A percentile compares a stretch with the other conserved stretches of the same genome.
These are phyloP conservation scores for Eilema caniola DNA, from an alignment of 2,888 invertebrate species.

Conservation along the genomic window DNA sequence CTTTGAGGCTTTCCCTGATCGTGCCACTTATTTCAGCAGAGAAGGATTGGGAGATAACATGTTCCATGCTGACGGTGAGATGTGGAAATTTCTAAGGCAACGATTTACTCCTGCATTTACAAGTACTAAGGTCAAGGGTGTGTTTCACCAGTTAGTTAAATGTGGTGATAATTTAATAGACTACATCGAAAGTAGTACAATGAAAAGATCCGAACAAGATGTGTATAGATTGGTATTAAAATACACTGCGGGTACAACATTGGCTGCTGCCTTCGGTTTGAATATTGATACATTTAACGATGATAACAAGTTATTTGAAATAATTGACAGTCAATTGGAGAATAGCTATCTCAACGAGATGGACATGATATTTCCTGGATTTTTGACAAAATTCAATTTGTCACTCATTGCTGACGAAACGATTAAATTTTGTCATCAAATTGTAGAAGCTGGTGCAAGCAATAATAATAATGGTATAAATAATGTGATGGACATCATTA, in stretches of 20 bases:
- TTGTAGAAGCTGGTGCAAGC: slow-evolving; percentile 43
- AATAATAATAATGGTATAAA: slow-evolving; percentile 32
- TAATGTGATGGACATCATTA: slow-evolving; percentile 53
- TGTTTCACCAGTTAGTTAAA: slow-evolving; percentile 51
- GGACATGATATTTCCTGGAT: slow-evolving; percentile 56
- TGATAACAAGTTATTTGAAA: slow-evolving; percentile 40
- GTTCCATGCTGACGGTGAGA: slow-evolving; percentile 58
- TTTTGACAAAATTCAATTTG: slow-evolving; percentile 43
- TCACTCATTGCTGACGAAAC: slow-evolving; percentile 48
- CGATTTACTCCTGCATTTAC: slow-evolving; percentile 65
- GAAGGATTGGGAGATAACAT: slow-evolving; percentile 63
- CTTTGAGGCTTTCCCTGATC: slow-evolving; percentile 62
- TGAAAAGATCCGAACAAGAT: slow-evolving; percentile 46
- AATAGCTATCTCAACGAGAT: slow-evolving; percentile 48
- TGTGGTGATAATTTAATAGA: slow-evolving; percentile 57
- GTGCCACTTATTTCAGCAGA: slow-evolving; percentile 60
- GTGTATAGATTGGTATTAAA: slow-evolving; percentile 46
- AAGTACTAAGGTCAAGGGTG: slow-evolving; percentile 60
- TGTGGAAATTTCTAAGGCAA: slow-evolving; percentile 60
- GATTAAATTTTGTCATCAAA: slow-evolving; percentile 47
- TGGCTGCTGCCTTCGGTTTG: slow-evolving; percentile 49
- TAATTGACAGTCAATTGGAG: slow-evolving; percentile 44
- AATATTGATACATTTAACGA: slow-evolving; percentile 51
- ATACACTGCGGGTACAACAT: slow-evolving; percentile 52
- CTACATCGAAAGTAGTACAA: slow-evolving; percentile 47